Conservation (phyloP, 1,140 invertebrate genomes). For the Battus philenor region DNA sequence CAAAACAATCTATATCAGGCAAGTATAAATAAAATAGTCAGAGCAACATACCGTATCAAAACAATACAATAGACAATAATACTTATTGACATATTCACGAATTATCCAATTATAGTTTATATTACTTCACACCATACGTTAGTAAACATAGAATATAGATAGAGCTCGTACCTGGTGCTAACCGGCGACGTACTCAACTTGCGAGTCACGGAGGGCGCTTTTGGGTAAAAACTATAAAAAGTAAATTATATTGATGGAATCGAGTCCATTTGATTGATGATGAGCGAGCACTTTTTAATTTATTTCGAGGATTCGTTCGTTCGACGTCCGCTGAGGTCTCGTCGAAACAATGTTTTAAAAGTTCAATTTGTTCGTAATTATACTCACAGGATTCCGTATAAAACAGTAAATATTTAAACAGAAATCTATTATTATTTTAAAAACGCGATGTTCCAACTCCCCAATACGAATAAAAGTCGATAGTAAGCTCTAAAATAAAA, state of each 20-base stretch:
- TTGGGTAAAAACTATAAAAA: conserved; percentile 73
- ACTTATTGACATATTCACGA: too few species aligned
- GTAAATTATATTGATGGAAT: conserved; percentile 75
- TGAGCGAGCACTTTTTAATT: conserved; percentile 74
- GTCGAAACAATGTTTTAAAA: conserved; percentile 25
- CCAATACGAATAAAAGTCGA: conserved; percentile 7
- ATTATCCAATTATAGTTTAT: too few species aligned
- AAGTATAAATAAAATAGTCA: too few species aligned
- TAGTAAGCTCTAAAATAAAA: conserved; percentile 10
- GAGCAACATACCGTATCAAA: too few species aligned
- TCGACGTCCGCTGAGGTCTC: conserved; percentile 40
- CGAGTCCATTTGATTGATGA: conserved; percentile 72
- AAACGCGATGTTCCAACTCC: too few species aligned
- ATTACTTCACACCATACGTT: too few species aligned
- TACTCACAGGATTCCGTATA: conserved; percentile 7
- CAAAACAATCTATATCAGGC: too few species aligned
- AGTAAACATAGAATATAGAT: background rate
- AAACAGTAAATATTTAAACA: too few species aligned
- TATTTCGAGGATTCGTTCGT: conserved; percentile 67
- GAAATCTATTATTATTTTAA: too few species aligned
- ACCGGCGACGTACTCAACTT: conserved; percentile 30
- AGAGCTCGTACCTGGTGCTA: conserved; percentile 49
- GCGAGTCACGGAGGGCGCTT: conserved; percentile 66
- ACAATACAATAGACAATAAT: too few species aligned
- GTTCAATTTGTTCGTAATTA: conserved; percentile 8